These are phyloP conservation scores for Cisticola juncidis DNA, from an alignment of 2,113 vertebrate species.

Conservation along the genomic window DNA sequence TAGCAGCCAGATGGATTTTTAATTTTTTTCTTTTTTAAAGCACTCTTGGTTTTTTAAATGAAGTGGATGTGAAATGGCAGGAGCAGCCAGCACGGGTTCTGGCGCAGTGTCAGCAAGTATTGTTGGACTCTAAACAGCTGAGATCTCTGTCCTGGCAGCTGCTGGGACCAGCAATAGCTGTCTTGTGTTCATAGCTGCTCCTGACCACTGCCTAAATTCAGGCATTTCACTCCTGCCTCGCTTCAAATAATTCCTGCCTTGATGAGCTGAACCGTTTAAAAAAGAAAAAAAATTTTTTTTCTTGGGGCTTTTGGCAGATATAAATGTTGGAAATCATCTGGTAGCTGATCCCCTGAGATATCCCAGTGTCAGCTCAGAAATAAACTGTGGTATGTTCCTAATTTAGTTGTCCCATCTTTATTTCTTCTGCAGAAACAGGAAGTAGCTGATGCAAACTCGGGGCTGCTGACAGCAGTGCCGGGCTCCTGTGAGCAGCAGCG, in stretches of 20 bases:
- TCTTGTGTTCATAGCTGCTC: not conserved
- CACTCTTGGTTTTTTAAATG: not conserved
- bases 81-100: not conserved
- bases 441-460: conserved; percentile 13
- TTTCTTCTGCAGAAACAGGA: conserved; percentile 34
- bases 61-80: not conserved
- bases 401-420: conserved; percentile 48
- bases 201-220: not conserved
- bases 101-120: not conserved
- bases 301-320: not conserved
- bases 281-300: not conserved
- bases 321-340: conserved; percentile 2
- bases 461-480: not conserved
- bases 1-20: not conserved
- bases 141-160: conserved; percentile 44
- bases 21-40: not conserved
- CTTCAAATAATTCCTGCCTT: not conserved
- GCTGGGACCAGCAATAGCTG: not conserved
- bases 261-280: not conserved
- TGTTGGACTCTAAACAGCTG: conserved; percentile 16
- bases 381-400: conserved; percentile 49
- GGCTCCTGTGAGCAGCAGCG: not conserved
- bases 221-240: not conserved
- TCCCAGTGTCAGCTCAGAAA: conserved; percentile 40
- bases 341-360: conserved; percentile 36